A percentile compares a stretch with the other conserved stretches of the same genome.
Conservation (phyloP, 2,797 vertebrate genomes). For the Lophotriccus pileatus region DNA sequence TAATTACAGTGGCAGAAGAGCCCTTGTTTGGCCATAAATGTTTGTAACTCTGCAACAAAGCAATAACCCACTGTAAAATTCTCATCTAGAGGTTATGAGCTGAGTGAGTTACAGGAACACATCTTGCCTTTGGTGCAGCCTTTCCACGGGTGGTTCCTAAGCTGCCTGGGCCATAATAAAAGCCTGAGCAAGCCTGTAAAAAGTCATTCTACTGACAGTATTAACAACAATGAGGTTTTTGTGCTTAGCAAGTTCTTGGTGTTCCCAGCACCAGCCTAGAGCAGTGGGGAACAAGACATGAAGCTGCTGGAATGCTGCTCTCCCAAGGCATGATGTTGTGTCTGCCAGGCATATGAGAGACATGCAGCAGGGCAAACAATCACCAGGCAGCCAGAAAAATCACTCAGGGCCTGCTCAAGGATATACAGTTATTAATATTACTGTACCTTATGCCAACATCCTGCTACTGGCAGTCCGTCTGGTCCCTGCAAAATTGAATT, state of each 20-base stretch:
- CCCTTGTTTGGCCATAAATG: not conserved
- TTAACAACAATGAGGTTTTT: no score
- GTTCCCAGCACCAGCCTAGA: not conserved
- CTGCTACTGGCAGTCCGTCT: conserved; percentile 92
- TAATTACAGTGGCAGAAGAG: not conserved
- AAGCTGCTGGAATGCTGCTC: not conserved
- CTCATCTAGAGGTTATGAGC: not conserved
- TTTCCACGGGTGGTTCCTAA: not conserved
- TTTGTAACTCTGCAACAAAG: not conserved
- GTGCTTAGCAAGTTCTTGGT: not conserved
- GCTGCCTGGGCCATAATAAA: not conserved
- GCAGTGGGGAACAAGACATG: not conserved
- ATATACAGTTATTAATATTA: not conserved
- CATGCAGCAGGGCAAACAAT: not conserved
- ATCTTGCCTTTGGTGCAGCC: not conserved
- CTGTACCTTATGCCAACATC: conserved; percentile 96
- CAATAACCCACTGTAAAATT: not conserved
- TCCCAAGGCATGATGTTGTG: rapidly evolving
- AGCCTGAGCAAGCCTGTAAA: not conserved
- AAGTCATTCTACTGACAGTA: not conserved
- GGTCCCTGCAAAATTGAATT: conserved; percentile 81
- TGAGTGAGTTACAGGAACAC: not conserved
- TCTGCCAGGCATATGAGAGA: not conserved
- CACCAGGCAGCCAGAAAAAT: not conserved
- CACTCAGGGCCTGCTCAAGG: not conserved